These are phyloP conservation scores for Harpagus bidentatus DNA, from an alignment of 2,113 vertebrate genomes.

Conservation along the genomic window DNA sequence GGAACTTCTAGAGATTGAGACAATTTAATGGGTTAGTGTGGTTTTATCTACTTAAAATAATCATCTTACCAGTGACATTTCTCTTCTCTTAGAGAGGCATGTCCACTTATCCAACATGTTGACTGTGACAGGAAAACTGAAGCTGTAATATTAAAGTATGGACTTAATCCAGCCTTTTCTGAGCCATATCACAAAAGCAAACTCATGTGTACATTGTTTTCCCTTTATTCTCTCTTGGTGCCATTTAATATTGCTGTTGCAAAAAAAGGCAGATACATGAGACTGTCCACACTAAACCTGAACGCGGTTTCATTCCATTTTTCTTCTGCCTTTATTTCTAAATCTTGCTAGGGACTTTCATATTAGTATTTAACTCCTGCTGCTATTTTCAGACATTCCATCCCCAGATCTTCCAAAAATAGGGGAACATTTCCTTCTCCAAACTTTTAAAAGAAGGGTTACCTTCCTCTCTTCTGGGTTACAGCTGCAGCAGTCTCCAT, in stretches of 20 bases:
- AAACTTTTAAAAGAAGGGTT: background rate
- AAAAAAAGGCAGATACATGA: background rate
- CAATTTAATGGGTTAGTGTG: background rate
- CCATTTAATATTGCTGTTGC: background rate
- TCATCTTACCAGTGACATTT: background rate
- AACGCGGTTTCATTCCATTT: background rate
- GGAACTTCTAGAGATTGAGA: background rate
- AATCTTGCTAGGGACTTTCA: background rate
- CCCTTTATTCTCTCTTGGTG: background rate
- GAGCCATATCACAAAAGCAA: background rate
- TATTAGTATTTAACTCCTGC: background rate
- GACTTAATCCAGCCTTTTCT: conserved; percentile 7
- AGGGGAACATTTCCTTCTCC: background rate
- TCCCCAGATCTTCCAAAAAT: background rate
- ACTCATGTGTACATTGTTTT: background rate
- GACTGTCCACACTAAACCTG: background rate
- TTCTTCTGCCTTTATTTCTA: background rate
- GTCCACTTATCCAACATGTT: background rate
- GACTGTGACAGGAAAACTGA: conserved; percentile 26
- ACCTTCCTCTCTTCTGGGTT: background rate
- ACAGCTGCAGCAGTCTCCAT: conserved; percentile 15
- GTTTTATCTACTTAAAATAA: background rate
- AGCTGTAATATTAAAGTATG: background rate
- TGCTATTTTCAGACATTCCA: background rate
- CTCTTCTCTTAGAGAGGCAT: background rate